These are phyloP conservation scores for Frankliniella intonsa DNA, from an alignment of 2,888 invertebrate species.

Conservation along the genomic window DNA sequence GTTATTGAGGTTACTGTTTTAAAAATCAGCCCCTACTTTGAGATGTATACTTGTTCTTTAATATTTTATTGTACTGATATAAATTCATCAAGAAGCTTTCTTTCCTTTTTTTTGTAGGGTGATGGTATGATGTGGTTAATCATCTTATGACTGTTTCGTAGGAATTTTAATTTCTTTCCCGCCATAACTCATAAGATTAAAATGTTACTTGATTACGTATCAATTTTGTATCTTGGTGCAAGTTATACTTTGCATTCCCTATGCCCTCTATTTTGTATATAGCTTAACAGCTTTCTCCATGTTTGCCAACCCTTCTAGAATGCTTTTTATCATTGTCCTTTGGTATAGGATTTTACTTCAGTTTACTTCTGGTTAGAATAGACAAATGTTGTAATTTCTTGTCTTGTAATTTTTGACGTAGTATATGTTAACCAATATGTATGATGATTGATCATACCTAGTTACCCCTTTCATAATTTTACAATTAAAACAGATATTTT, in stretches of 20 bases:
- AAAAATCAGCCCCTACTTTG: neutral
- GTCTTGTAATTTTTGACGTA: neutral
- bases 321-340: neutral
- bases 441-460: neutral
- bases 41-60: neutral
- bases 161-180: neutral
- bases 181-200: neutral
- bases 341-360: neutral
- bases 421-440: neutral
- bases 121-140: neutral
- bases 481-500: neutral
- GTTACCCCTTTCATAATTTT: conserved; percentile 15
- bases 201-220: neutral
- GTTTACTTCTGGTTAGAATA: neutral
- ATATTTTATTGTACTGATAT: too few species aligned
- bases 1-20: too few species aligned
- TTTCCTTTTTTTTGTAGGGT: neutral
- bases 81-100: neutral
- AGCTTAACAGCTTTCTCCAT: neutral
- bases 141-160: neutral
- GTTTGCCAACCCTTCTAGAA: neutral
- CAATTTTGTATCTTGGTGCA: neutral
- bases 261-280: neutral
- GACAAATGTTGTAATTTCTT: neutral
- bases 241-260: neutral